Evolutionary conservation across 2,888 invertebrate species (phyloP).

Genomic region (Cephus runcator): DNA sequence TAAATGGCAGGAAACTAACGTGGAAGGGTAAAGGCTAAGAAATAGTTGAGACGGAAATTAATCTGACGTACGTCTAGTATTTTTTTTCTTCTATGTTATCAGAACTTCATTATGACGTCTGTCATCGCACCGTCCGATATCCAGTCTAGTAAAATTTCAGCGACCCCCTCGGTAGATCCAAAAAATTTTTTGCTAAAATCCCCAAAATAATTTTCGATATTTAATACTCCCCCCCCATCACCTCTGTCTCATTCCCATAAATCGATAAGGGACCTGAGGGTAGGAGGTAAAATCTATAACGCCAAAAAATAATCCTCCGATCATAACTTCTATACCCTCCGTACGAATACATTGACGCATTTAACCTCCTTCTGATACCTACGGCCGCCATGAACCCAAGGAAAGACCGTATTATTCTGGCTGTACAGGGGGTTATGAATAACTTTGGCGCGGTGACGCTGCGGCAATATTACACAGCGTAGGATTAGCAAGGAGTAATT

Average conservation of each 20-base stretch:
- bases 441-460: slow-evolving; percentile 24
- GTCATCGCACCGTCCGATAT: not conserved
- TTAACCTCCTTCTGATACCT: not conserved
- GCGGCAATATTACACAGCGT: slow-evolving; percentile 17
- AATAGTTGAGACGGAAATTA: not conserved
- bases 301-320: not conserved
- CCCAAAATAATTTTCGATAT: too few relatives aligned
- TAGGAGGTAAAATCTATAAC: too few relatives aligned
- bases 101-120: not conserved
- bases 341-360: not conserved
- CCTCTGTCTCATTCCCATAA: too few relatives aligned
- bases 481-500: slow-evolving; percentile 25
- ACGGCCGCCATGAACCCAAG: not conserved
- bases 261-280: too few relatives aligned
- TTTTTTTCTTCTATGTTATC: not conserved
- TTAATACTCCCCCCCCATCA: too few relatives aligned
- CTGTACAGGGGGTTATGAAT: slow-evolving; percentile 37
- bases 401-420: slow-evolving; percentile 12
- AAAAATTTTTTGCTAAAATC: too few relatives aligned
- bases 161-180: not conserved
- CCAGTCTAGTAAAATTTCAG: not conserved
- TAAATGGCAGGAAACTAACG: not conserved
- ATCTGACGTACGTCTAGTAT: not conserved
- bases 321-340: not conserved
- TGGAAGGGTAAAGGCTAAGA: not conserved